Evolutionary conservation across 2,113 vertebrate species (phyloP).

Genomic region (Rhea americana): DNA sequence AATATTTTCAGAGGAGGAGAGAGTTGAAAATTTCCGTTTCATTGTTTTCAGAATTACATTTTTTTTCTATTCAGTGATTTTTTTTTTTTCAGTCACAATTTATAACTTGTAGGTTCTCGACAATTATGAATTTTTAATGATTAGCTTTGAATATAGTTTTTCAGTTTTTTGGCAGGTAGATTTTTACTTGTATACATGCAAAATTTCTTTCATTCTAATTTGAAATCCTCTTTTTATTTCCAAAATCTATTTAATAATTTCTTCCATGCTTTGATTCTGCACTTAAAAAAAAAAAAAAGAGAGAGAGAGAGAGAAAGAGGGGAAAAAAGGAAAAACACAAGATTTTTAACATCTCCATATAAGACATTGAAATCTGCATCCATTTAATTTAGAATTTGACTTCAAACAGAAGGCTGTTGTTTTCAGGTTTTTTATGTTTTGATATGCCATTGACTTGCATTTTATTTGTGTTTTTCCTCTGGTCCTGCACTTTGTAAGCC

Average conservation of each 20-base stretch:
- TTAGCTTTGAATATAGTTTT: background rate
- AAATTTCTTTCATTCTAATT: background rate
- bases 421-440: background rate
- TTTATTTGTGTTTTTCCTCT: rapidly evolving
- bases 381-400: background rate
- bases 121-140: background rate
- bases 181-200: background rate
- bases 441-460: background rate
- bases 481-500: background rate
- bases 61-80: background rate
- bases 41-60: background rate
- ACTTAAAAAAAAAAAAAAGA: background rate
- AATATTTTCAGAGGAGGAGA: background rate
- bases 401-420: background rate
- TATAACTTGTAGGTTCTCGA: background rate
- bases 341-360: background rate
- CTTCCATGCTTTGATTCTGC: background rate
- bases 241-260: background rate
- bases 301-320: too few species aligned
- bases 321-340: too few species aligned
- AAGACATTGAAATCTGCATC: background rate
- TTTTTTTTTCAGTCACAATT: background rate
- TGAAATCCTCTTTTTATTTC: background rate
- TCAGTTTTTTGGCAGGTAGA: background rate
- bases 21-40: background rate